Evolutionary conservation across 1,140 invertebrate species (phyloP).

Genomic region (Neelides sp.): DNA sequence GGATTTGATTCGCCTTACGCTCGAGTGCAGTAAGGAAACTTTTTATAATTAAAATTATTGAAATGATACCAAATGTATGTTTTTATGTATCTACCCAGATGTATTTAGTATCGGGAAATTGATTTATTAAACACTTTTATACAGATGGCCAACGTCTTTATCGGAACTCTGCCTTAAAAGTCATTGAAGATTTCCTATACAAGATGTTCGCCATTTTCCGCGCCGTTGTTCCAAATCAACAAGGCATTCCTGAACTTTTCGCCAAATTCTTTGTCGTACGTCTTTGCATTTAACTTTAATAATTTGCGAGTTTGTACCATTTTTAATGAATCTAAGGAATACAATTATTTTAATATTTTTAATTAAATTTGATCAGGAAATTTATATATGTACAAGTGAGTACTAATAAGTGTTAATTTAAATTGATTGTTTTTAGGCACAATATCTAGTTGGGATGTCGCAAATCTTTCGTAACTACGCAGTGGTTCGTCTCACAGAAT

Average conservation of each 20-base stretch:
- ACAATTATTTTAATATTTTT: too few relatives aligned
- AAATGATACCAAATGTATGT: background rate
- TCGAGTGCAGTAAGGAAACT: background rate
- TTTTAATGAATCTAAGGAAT: too few relatives aligned
- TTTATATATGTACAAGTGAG: background rate
- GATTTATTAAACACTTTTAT: background rate
- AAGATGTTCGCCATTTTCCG: slow-evolving; percentile 10
- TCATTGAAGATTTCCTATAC: slow-evolving; percentile 5
- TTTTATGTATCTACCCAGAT: background rate
- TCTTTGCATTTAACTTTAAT: background rate
- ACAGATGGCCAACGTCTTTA: background rate
- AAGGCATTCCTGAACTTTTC: slow-evolving; percentile 11
- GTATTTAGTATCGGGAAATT: background rate
- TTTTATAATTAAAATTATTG: background rate
- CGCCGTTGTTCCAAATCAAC: slow-evolving; percentile 8
- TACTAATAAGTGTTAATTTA: background rate
- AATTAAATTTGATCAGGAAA: background rate
- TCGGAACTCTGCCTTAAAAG: background rate
- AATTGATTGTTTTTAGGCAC: background rate
- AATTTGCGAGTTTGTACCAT: too few relatives aligned
- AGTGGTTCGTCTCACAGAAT: too few relatives aligned
- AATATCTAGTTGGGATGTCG: slow-evolving; percentile 4
- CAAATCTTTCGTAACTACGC: too few relatives aligned
- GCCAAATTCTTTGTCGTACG: slow-evolving; percentile 11
- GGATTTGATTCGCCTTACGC: too few relatives aligned